phyloP scores from a whole-genome alignment of 2,797 vertebrate genomes.

The Hirundo rustica region DNA sequence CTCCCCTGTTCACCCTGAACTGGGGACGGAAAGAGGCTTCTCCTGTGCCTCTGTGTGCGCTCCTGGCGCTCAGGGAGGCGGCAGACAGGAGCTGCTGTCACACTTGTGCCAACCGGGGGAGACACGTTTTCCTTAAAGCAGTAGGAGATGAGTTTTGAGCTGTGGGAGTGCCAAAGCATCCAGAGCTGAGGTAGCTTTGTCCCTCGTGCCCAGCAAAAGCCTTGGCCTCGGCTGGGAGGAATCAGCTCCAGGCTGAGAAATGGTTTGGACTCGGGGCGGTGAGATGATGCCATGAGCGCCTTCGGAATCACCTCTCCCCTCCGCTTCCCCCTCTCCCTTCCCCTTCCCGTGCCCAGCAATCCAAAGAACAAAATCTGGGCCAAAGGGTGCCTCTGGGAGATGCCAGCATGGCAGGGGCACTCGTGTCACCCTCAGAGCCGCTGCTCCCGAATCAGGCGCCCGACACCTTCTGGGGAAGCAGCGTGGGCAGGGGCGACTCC shows the following conservation, averaged over 20 bases:
- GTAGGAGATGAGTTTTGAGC: neutral
- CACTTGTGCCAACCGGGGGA: neutral
- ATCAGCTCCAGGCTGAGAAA: neutral
- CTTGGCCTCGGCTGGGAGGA: neutral
- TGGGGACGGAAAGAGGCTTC: neutral
- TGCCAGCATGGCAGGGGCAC: neutral
- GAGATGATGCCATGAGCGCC: neutral
- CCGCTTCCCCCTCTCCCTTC: neutral
- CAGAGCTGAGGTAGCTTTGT: neutral
- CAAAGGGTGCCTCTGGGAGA: neutral
- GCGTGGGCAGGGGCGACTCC: neutral
- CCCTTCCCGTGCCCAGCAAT: neutral
- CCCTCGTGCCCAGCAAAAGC: fast-evolving
- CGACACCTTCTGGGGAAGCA: neutral
- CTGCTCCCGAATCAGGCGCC: neutral
- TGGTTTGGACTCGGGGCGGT: fast-evolving
- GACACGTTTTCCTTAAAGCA: neutral
- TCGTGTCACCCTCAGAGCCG: neutral
- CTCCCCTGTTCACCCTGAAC: neutral
- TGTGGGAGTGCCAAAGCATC: neutral
- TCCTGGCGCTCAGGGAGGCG: neutral
- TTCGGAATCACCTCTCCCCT: neutral
- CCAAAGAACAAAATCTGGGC: neutral
- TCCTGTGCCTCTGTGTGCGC: neutral
- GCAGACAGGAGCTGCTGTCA: neutral